These are phyloP conservation scores for Camponotus floridanus DNA, from an alignment of 1,140 invertebrate species.

Conservation along the genomic window DNA sequence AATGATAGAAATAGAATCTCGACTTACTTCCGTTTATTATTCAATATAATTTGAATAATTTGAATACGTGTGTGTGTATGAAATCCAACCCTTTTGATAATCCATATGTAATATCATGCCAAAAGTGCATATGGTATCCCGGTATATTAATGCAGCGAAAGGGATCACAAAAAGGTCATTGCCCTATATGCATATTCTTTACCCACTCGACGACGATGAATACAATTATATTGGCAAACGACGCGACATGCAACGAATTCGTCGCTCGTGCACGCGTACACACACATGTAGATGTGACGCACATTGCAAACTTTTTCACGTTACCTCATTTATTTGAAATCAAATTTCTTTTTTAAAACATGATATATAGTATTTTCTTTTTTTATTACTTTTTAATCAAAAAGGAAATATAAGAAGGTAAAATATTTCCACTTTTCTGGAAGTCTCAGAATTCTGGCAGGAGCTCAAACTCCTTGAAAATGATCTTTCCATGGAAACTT, in stretches of 20 bases:
- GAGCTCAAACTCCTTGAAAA: not conserved
- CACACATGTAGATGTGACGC: no score
- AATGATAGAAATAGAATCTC: not conserved
- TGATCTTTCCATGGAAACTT: conserved; percentile 44
- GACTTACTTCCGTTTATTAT: not conserved
- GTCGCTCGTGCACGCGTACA: not conserved
- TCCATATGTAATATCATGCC: not conserved
- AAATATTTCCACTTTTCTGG: not conserved
- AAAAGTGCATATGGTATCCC: not conserved
- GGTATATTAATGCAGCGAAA: not conserved
- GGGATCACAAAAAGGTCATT: conserved; percentile 3
- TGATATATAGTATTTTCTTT: not conserved
- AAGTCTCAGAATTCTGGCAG: conserved; percentile 38
- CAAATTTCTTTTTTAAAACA: not conserved
- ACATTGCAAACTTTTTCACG: not conserved
- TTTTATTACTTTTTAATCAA: conserved; percentile 30
- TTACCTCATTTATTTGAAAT: not conserved
- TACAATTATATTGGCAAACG: conserved; percentile 32
- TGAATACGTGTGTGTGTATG: not conserved
- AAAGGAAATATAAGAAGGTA: conserved; percentile 12
- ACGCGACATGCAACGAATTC: conserved; percentile 32
- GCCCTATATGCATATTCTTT: conserved; percentile 28
- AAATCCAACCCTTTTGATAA: conserved; percentile 4
- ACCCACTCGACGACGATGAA: conserved; percentile 16
- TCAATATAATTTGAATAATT: conserved; percentile 1